phyloP scores from a whole-genome alignment of 1,140 invertebrate species.

The Eriosoma lanigerum region DNA sequence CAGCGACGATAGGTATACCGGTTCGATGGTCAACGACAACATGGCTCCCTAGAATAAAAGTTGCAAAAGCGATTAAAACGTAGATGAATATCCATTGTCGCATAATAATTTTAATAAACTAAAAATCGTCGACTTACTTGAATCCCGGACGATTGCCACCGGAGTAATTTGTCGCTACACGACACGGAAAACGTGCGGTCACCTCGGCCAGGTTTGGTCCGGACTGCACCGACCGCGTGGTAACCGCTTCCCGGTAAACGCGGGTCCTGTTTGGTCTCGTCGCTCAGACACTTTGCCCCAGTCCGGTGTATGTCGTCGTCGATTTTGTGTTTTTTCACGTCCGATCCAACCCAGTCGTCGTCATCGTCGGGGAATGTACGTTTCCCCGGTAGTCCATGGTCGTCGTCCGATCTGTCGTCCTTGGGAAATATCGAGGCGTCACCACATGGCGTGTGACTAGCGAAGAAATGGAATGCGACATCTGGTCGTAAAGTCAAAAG shows the following conservation, averaged over 20 bases:
- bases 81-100: too few species aligned
- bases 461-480: constrained; percentile 81
- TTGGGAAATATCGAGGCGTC: constrained; percentile 83
- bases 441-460: constrained; percentile 87
- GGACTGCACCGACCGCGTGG: constrained; percentile 72
- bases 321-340: constrained; percentile 27
- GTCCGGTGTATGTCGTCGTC: constrained; percentile 74
- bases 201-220: constrained; percentile 90
- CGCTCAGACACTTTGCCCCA: constrained; percentile 80
- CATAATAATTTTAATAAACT: too few species aligned
- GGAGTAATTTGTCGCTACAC: constrained; percentile 90
- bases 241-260: constrained; percentile 65
- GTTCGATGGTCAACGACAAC: constrained; percentile 22
- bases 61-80: constrained; percentile 64
- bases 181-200: constrained; percentile 85
- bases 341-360: constrained; percentile 12
- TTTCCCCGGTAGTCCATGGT: constrained; percentile 53
- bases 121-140: constrained; percentile 76
- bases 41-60: constrained; percentile 53
- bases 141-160: constrained; percentile 82
- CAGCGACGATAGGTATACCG: constrained; percentile 22
- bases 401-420: constrained; percentile 24
- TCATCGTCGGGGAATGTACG: constrained; percentile 55
- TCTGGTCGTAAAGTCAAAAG: constrained; percentile 57
- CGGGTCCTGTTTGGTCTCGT: constrained; percentile 62